Conservation (phyloP, 2,888 invertebrate species). For the Orthosia gracilis region DNA sequence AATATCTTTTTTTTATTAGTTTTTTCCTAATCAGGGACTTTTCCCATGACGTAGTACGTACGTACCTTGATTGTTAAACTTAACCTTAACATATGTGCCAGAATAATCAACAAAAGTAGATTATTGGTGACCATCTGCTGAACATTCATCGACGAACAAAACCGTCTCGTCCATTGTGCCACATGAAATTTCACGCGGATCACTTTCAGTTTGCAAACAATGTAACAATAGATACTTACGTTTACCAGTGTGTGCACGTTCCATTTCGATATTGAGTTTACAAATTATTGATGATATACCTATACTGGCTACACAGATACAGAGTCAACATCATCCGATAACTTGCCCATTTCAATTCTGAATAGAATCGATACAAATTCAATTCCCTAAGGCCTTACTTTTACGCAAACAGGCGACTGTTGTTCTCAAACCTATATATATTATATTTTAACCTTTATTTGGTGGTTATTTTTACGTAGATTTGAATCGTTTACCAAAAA, state of each 20-base stretch:
- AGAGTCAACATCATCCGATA: constrained; percentile 49
- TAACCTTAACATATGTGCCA: background rate
- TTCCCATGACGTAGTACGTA: background rate
- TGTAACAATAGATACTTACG: constrained; percentile 42
- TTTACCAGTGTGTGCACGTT: background rate
- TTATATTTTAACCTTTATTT: constrained; percentile 11
- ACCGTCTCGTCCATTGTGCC: constrained; percentile 10
- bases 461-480: background rate
- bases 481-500: constrained; percentile 21
- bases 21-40: background rate
- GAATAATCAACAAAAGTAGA: background rate
- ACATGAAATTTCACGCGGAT: constrained; percentile 42
- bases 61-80: background rate
- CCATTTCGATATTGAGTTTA: constrained; percentile 58
- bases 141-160: background rate
- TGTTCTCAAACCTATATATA: constrained; percentile 28
- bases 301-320: constrained; percentile 4
- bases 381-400: constrained; percentile 15
- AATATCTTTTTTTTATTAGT: background rate
- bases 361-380: constrained; percentile 25
- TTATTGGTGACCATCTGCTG: background rate
- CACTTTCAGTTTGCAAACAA: constrained; percentile 54
- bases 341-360: constrained; percentile 26
- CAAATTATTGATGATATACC: constrained; percentile 50
- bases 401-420: constrained; percentile 9